A percentile compares a stretch with the other conserved stretches of the same genome.
phyloP scores from a whole-genome alignment of 2,888 invertebrate genomes.

The Nephrotoma guestfalica region DNA sequence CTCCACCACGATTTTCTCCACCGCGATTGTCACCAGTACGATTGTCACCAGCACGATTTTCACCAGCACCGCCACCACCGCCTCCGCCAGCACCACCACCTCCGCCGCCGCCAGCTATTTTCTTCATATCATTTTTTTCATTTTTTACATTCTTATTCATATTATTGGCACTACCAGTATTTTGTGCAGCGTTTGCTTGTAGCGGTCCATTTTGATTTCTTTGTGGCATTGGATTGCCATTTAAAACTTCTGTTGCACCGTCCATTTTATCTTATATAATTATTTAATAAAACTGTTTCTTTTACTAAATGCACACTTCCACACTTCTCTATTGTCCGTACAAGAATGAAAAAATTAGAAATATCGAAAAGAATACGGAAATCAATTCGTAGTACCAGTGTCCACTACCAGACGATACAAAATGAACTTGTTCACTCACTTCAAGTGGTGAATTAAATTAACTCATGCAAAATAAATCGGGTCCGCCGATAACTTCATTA shows the following conservation, averaged over 20 bases:
- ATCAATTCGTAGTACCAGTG: background rate
- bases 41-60: background rate
- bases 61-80: constrained; percentile 7
- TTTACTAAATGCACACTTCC: background rate
- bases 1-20: constrained; percentile 13
- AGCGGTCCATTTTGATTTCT: constrained; percentile 16
- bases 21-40: constrained; percentile 12
- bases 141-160: background rate
- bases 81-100: constrained; percentile 7
- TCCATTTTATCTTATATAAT: background rate
- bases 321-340: background rate
- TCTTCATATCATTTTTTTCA: background rate
- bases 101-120: background rate
- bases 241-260: constrained; percentile 15
- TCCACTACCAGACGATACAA: background rate
- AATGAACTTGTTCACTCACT: background rate
- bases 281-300: background rate
- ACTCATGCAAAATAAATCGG: too few relatives aligned
- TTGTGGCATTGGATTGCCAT: constrained; percentile 23
- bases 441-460: background rate
- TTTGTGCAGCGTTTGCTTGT: background rate
- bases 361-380: background rate
- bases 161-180: background rate
- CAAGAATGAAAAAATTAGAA: background rate
- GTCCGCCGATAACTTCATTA: too few relatives aligned